Evolutionary conservation across 2,888 invertebrate genomes (phyloP).

Genomic region (Agrochola macilenta): DNA sequence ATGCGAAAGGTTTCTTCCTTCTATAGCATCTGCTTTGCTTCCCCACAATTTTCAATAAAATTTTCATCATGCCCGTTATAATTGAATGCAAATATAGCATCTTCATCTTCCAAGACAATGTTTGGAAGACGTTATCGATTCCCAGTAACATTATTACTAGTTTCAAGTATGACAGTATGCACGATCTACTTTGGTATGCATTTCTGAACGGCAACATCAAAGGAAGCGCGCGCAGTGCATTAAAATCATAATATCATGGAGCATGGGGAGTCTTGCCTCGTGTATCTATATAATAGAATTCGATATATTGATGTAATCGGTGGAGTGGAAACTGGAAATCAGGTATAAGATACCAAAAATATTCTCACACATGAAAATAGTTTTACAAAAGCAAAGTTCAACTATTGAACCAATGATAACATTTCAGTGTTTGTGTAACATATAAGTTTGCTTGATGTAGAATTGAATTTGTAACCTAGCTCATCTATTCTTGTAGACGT

Average conservation of each 20-base stretch:
- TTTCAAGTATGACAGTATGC: conserved; percentile 11
- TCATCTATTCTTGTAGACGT: conserved; percentile 25
- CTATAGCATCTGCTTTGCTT: not conserved
- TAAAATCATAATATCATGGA: conserved; percentile 26
- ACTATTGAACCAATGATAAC: conserved; percentile 34
- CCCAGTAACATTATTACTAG: conserved; percentile 46
- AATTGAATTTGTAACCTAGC: conserved; percentile 38
- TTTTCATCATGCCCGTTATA: conserved; percentile 6
- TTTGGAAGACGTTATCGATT: conserved; percentile 49
- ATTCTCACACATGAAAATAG: not conserved
- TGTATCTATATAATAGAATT: not conserved
- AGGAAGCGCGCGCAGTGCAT: conserved; percentile 35
- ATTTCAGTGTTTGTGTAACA: conserved; percentile 42
- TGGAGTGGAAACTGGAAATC: not conserved
- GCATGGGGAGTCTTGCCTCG: conserved; percentile 1
- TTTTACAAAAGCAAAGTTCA: conserved; percentile 19
- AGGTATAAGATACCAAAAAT: not conserved
- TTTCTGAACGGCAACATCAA: conserved; percentile 46
- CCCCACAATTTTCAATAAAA: not conserved
- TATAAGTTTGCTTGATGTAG: conserved; percentile 32
- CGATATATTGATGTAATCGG: conserved; percentile 4
- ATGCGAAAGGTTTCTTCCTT: not conserved
- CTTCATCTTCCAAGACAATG: conserved; percentile 28
- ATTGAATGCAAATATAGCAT: conserved; percentile 43
- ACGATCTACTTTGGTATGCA: conserved; percentile 53